Evolutionary conservation across 2,888 invertebrate species (phyloP), one percentile per base, ranked within the genome.

Genomic region (Ectemnius cavifrons): DNA sequence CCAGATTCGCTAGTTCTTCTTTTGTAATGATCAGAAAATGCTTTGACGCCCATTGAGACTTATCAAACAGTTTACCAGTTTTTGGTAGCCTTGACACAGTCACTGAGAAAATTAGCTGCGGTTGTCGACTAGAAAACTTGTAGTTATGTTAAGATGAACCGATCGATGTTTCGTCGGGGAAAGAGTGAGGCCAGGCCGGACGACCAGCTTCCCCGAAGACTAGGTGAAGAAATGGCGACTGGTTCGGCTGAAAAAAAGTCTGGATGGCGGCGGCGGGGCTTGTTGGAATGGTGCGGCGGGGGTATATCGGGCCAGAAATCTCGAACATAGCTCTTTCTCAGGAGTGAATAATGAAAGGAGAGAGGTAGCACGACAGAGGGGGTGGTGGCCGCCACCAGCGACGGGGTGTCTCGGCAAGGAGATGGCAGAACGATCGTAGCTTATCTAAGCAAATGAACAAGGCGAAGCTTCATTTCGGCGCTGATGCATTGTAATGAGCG

Each of bases 381-480:
- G 56, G 62, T 37, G 56, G 16, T 16, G 16, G 52, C 52, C 52
- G 52, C 37, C 37, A 37, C 37, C 37, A 37, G 37, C 37, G 37
- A 37, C 37, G 37, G 37, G 62, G 62, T 37, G 77, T 68, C 61
- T 73, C 67, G 67, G 69, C 72, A 71, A 67, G 67, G 65, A 74
- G 70, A 66, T 71, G 73, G 75, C 64, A 63, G 63, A 75, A 74
- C 77, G 82, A 85, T 85, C 81, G 82, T 80, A 79, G 82, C 87
- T 89, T 89, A 88, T 88, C 88, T 86, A 88, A 86, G 88, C 88
- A 88, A 89, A 89, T 88, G 87, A 87, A 89, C 87, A 84, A 84
- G 83, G 83, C 84, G 84, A 83, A 85, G 86, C 87, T 88, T 89
- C 86, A 85, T 89, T 89, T 89, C 84, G 86, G 81, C 37, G 37